phyloP scores from a whole-genome alignment of 2,888 invertebrate genomes.

The Eupeodes latifasciatus region DNA sequence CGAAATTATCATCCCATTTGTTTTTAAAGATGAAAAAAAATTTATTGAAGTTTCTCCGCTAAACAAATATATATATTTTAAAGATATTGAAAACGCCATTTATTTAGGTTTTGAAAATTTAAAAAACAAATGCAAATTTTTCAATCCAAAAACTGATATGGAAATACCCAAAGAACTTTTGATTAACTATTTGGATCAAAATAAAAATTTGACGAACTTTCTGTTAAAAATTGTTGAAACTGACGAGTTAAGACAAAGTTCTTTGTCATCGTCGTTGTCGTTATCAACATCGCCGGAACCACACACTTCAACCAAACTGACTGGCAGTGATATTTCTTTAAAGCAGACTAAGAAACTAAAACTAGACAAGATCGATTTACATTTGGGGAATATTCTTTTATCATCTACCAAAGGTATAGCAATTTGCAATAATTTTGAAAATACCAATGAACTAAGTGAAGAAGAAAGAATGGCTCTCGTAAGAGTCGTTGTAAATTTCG shows the following conservation, averaged over 20 bases:
- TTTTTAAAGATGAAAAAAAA: slow-evolving; percentile 82
- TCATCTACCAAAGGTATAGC: slow-evolving; percentile 1
- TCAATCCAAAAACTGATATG: slow-evolving; percentile 82
- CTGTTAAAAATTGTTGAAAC: slow-evolving; percentile 81
- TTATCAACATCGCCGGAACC: neutral
- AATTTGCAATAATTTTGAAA: neutral
- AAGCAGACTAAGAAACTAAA: neutral
- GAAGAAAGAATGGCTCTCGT: slow-evolving; percentile 1
- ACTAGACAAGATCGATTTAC: neutral
- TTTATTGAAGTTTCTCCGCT: slow-evolving; percentile 81
- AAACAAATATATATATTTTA: slow-evolving; percentile 80
- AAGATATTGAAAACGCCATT: slow-evolving; percentile 82
- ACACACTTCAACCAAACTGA: neutral
- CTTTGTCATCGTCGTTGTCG: no score
- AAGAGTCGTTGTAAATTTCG: neutral
- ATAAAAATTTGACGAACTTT: slow-evolving; percentile 82
- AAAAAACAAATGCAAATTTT: slow-evolving; percentile 80
- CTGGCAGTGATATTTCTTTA: neutral
- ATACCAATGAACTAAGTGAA: neutral
- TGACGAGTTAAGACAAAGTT: neutral
- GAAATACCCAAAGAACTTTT: slow-evolving; percentile 82
- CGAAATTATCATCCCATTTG: slow-evolving; percentile 82
- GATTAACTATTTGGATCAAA: slow-evolving; percentile 81
- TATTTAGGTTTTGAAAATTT: slow-evolving; percentile 81
- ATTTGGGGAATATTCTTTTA: slow-evolving; percentile 11